Evolutionary conservation across 2,113 vertebrate genomes (phyloP), one percentile per base, ranked within the genome.

Genomic region (Pantherophis guttatus): DNA sequence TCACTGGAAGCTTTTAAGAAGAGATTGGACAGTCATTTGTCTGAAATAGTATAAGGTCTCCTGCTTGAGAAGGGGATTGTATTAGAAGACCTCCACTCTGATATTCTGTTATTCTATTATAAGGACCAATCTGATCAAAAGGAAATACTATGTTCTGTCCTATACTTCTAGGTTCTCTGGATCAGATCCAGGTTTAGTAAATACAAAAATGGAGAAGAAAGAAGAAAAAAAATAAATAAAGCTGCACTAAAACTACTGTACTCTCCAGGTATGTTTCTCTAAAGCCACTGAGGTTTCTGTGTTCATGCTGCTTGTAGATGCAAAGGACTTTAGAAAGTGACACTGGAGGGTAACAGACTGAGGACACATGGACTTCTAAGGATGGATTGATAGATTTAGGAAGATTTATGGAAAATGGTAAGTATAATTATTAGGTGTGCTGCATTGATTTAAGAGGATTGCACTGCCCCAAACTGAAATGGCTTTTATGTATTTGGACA

Each of bases 391-490:
- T 81, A 81, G 75, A 81, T 81, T 81, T 21, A 95, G 92, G 94
- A 94, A 97, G 94, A 96, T 97, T 97, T 96, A 97, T 96, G 96
- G 95, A 95, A 96, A 96, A 92, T 96, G 94, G 95, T 93, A 96
- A 95, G 93, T 96, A 57, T 95, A 96, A 96, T 97, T 97, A 97
- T 95, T 95, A 95, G 96, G 94, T 97, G 96, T 92, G 92, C 93
- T 87, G 88, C 96, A 97, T 97, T 97, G 97, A 97, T 97, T 97
- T 96, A 96, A 97, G 97, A 96, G 95, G 96, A 96, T 96, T 95
- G 44, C 93, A 92, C 95, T 96, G 96, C 95, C 96, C 96, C 95
- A 96, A 97, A 97, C 96, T 94, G 94, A 97, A 97, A 97, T 96
- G 95, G 95, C 94, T 97, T 97, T 97, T 97, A 96, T 92, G 94